Percentiles rank a stretch among this genome's conserved stretches.
These are phyloP conservation scores for Sarcophaga variegata DNA, from an alignment of 2,888 invertebrate species.

Conservation along the genomic window DNA sequence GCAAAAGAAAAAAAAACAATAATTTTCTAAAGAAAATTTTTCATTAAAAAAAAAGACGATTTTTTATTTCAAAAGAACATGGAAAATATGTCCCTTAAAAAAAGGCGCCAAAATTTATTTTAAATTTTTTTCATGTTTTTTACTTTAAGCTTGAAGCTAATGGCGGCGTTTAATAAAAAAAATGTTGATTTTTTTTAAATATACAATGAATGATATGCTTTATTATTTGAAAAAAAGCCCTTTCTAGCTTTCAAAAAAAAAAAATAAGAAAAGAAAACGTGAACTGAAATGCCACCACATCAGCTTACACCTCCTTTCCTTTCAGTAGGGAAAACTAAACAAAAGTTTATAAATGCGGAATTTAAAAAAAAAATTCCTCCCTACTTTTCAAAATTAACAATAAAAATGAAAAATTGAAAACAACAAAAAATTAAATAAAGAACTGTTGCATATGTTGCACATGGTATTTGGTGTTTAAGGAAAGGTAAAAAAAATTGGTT, in stretches of 20 bases:
- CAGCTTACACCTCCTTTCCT: conserved; percentile 54
- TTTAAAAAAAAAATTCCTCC: conserved; percentile 56
- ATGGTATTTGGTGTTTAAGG: conserved; percentile 29
- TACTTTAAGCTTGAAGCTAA: conserved; percentile 16
- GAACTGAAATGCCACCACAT: conserved; percentile 46
- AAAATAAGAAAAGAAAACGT: not conserved
- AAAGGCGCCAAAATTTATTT: conserved; percentile 8
- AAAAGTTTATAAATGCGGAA: conserved; percentile 49
- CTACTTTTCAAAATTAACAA: conserved; percentile 27
- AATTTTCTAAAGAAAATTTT: not conserved
- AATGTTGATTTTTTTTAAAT: conserved; percentile 54
- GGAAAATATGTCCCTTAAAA: not conserved
- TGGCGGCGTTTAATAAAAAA: conserved; percentile 3
- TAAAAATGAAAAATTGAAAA: conserved; percentile 18
- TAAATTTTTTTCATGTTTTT: conserved; percentile 1
- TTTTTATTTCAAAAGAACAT: not conserved
- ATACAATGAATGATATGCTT: conserved; percentile 51
- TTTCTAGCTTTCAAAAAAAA: conserved; percentile 10
- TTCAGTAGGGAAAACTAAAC: not conserved
- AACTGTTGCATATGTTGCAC: conserved; percentile 68
- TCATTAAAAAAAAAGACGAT: not conserved
- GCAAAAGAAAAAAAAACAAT: conserved; percentile 22
- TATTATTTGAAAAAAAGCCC: conserved; percentile 24
- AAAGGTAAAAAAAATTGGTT: not conserved
- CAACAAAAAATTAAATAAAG: not conserved